Evolutionary conservation across 2,797 vertebrate genomes (phyloP).

Genomic region (Hylomyscus alleni): DNA sequence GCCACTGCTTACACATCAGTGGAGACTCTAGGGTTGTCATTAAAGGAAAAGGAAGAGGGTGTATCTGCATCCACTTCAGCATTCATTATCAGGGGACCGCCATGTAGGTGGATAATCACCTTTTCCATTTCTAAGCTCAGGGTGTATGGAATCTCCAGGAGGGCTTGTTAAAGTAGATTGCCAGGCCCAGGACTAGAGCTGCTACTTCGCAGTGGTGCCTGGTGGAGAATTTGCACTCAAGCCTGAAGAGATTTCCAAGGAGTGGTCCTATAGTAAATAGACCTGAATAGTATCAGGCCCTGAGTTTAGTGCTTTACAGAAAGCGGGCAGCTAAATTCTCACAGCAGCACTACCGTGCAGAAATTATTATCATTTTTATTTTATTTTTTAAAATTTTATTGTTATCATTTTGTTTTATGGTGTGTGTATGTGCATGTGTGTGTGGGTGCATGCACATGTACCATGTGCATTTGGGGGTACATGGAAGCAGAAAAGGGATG

Average conservation of each 20-base stretch:
- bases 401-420: background rate
- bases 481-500: background rate
- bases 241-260: background rate
- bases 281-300: background rate
- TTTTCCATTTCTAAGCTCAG: background rate
- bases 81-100: background rate
- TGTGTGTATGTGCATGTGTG: background rate
- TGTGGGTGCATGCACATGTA: background rate
- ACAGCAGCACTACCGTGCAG: background rate
- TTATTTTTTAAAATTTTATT: background rate
- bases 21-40: background rate
- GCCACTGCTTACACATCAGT: background rate
- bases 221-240: slow-evolving; percentile 4
- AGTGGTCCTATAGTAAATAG: background rate
- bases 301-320: background rate
- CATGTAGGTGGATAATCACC: background rate
- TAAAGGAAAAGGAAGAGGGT: background rate
- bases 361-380: slow-evolving; percentile 8
- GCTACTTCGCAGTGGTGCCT: background rate
- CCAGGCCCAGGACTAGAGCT: background rate
- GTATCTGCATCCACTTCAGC: background rate
- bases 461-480: background rate
- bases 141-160: background rate
- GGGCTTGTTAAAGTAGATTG: background rate
- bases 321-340: background rate